Evolutionary conservation across 2,888 invertebrate genomes (phyloP).

Genomic region (Mechanitis messenoides): DNA sequence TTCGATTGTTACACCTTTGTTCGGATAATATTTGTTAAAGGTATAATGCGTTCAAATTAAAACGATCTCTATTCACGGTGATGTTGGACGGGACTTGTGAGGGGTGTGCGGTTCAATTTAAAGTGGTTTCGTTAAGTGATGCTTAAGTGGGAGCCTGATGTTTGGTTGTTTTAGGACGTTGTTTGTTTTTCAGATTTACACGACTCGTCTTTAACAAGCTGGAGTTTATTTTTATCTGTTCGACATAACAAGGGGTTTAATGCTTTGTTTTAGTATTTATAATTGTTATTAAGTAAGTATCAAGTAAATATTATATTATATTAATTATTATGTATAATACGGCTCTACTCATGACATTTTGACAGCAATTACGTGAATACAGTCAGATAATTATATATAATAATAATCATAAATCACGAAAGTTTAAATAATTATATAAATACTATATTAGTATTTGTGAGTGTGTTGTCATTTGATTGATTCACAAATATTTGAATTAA

Average conservation of each 20-base stretch:
- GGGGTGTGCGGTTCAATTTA: constrained; percentile 41
- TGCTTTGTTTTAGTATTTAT: constrained; percentile 6
- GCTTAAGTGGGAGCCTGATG: constrained; percentile 68
- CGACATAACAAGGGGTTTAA: constrained; percentile 22
- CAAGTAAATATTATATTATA: too few relatives aligned
- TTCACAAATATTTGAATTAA: too few relatives aligned
- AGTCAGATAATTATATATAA: too few relatives aligned
- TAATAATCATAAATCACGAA: too few relatives aligned
- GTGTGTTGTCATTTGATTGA: too few relatives aligned
- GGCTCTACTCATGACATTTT: too few relatives aligned
- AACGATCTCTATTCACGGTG: constrained; percentile 39
- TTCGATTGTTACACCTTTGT: constrained; percentile 63
- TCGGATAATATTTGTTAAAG: constrained; percentile 55
- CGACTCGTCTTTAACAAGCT: constrained; percentile 64
- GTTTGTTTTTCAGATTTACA: constrained; percentile 64
- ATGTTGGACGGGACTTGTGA: constrained; percentile 24
- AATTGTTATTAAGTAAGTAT: neutral
- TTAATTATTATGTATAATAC: too few relatives aligned
- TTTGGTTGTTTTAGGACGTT: constrained; percentile 71
- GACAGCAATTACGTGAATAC: too few relatives aligned
- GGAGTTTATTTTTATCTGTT: constrained; percentile 52
- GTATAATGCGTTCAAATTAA: constrained; percentile 52
- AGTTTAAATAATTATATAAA: too few relatives aligned
- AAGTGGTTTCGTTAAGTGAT: constrained; percentile 63
- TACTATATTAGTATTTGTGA: too few relatives aligned